Conservation (phyloP, 92 coral and sea anemone species). For the Ricordea florida region DNA sequence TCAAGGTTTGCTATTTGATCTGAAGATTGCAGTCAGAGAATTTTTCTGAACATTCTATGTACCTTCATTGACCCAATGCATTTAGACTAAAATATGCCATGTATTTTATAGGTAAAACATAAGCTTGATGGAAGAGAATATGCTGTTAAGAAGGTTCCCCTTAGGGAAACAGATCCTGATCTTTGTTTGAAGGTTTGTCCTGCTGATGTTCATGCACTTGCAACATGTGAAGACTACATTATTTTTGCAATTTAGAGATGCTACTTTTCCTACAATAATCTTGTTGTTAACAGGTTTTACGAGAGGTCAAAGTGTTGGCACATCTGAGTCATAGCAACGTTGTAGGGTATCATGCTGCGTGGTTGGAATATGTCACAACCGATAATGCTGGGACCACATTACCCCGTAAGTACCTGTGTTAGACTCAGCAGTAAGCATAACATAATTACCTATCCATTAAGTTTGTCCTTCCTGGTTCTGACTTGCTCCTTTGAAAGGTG, state of each 20-base stretch:
- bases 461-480: not conserved
- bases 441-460: not conserved
- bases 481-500: not conserved
- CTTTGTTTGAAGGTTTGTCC: slow-evolving; percentile 83
- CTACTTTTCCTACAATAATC: not conserved
- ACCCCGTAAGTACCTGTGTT: slow-evolving; percentile 59
- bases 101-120: slow-evolving; percentile 76
- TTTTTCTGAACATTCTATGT: no score
- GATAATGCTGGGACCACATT: slow-evolving; percentile 66
- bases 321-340: slow-evolving; percentile 87
- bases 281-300: slow-evolving; percentile 63
- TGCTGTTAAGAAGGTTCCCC: slow-evolving; percentile 93
- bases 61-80: no score
- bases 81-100: no score
- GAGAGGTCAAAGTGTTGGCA: slow-evolving; percentile 98
- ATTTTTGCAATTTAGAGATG: not conserved
- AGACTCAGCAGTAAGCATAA: not conserved
- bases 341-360: slow-evolving; percentile 97
- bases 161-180: slow-evolving; percentile 90
- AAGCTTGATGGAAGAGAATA: slow-evolving; percentile 90
- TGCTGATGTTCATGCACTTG: not conserved
- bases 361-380: slow-evolving; percentile 92
- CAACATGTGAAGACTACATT: not conserved
- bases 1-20: slow-evolving; percentile 87
- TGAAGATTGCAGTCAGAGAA: no score